Conservation (phyloP, 92 coral and sea anemone genomes). For the Phenganax stokvisi region DNA sequence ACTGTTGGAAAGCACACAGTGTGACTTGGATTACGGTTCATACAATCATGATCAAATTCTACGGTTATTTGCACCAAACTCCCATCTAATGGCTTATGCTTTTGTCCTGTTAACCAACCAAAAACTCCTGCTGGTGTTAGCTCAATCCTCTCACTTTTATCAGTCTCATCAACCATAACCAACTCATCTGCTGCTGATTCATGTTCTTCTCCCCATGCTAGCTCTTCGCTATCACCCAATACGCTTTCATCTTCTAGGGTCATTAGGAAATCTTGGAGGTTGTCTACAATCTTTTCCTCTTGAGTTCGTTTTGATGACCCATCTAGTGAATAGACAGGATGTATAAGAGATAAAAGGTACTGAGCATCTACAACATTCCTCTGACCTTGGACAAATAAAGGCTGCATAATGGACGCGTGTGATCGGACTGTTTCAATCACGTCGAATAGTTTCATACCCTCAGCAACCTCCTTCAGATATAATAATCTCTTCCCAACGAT, state of each 20-base stretch:
- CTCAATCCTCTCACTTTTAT: slow-evolving; percentile 39
- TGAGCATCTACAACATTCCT: slow-evolving; percentile 55
- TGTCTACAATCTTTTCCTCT: slow-evolving; percentile 50
- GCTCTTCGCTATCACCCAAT: slow-evolving; percentile 42
- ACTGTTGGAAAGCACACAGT: slow-evolving; percentile 63
- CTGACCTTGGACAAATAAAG: slow-evolving; percentile 46
- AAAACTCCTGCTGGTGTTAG: slow-evolving; percentile 60
- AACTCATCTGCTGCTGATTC: neutral
- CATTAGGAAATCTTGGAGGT: slow-evolving; percentile 57
- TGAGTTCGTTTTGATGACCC: slow-evolving; percentile 41
- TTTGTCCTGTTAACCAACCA: slow-evolving; percentile 72
- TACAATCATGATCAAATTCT: slow-evolving; percentile 60
- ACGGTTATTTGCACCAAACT: slow-evolving; percentile 40
- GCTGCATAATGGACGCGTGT: slow-evolving; percentile 45
- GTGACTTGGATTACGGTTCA: slow-evolving; percentile 55
- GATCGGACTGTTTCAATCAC: slow-evolving; percentile 38
- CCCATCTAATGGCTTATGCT: slow-evolving; percentile 59
- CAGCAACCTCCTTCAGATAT: slow-evolving; percentile 49
- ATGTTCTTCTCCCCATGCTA: slow-evolving; percentile 36
- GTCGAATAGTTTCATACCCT: slow-evolving; percentile 56
- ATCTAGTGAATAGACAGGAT: slow-evolving; percentile 47
- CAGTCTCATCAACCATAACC: slow-evolving; percentile 3
- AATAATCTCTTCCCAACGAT: slow-evolving; percentile 56
- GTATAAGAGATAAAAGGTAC: slow-evolving; percentile 57
- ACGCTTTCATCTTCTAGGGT: slow-evolving; percentile 53